Conservation (phyloP, 2,113 vertebrate genomes). For the Amia ocellicauda region DNA sequence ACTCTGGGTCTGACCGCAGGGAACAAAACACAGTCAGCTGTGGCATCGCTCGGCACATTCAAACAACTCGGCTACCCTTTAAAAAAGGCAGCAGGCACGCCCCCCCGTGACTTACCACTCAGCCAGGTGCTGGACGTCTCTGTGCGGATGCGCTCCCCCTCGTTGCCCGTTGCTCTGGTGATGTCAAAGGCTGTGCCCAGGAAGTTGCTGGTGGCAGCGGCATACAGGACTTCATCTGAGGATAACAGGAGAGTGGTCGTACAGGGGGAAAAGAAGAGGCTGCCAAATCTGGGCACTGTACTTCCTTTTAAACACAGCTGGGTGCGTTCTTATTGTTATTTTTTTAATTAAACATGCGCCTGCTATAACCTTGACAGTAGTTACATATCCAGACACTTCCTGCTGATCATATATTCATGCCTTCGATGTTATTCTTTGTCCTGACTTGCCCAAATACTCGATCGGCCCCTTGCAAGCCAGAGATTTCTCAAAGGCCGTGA, state of each 20-base stretch:
- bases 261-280: background rate
- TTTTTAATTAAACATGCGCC: too few species aligned
- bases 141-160: constrained; percentile 74
- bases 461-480: too few species aligned
- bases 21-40: background rate
- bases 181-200: constrained; percentile 80
- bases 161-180: constrained; percentile 69
- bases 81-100: background rate
- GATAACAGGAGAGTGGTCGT: constrained; percentile 15
- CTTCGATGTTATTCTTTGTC: too few species aligned
- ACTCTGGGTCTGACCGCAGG: constrained; percentile 71
- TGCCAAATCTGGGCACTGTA: background rate
- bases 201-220: constrained; percentile 81
- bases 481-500: too few species aligned
- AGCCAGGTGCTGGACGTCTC: constrained; percentile 78
- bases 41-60: too few species aligned
- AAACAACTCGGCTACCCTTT: too few species aligned
- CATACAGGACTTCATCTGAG: constrained; percentile 72
- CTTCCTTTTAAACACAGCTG: too few species aligned
- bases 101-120: constrained; percentile 67
- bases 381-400: too few species aligned
- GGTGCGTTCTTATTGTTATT: too few species aligned
- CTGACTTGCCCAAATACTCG: too few species aligned
- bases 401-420: too few species aligned
- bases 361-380: too few species aligned